Percentiles rank a stretch among this genome's conserved stretches.
These are phyloP conservation scores for Mobula hypostoma DNA, from an alignment of 2,113 vertebrate species.

Conservation along the genomic window DNA sequence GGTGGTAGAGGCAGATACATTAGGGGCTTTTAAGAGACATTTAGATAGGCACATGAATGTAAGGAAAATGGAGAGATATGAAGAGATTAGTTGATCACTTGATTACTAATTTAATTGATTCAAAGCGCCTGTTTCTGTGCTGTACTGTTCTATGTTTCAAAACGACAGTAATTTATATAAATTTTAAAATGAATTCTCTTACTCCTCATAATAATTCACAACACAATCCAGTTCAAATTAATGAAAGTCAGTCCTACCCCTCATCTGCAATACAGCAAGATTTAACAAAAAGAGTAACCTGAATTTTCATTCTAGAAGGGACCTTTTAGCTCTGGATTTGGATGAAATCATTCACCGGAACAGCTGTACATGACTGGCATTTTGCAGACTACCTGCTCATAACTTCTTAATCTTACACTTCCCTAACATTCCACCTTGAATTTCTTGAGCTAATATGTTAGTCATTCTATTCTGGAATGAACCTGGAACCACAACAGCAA, in stretches of 20 bases:
- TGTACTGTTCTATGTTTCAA: background rate
- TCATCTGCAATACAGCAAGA: background rate
- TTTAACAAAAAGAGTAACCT: background rate
- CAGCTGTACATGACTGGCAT: background rate
- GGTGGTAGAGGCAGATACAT: too few species aligned
- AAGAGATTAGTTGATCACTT: too few species aligned
- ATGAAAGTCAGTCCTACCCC: background rate
- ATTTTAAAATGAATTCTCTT: background rate
- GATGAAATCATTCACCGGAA: background rate
- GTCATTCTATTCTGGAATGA: background rate
- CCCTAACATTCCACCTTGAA: background rate
- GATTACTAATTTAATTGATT: too few species aligned
- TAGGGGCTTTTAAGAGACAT: too few species aligned
- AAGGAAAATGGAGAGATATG: too few species aligned
- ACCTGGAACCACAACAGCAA: background rate
- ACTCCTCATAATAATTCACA: background rate
- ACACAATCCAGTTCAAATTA: background rate
- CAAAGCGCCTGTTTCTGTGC: too few species aligned
- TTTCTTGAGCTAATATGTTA: background rate
- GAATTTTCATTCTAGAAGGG: background rate
- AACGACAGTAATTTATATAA: background rate
- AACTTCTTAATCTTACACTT: too few species aligned
- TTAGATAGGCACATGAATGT: too few species aligned
- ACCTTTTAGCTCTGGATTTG: background rate
- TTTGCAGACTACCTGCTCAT: background rate